Conservation (phyloP, 1,140 invertebrate genomes). For the Orius insidiosus region DNA sequence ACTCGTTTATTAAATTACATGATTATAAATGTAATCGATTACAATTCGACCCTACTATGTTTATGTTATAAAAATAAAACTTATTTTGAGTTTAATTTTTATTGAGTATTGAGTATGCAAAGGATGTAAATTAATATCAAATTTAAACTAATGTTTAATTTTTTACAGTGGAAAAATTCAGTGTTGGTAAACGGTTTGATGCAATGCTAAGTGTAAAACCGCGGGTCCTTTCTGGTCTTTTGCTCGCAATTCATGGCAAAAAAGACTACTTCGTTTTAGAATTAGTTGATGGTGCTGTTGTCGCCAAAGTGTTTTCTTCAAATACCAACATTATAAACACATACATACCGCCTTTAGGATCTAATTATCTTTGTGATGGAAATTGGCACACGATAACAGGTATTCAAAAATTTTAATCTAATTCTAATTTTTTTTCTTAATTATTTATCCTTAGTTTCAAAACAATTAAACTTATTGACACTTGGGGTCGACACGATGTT, state of each 20-base stretch:
- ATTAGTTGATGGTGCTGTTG: slow-evolving; percentile 65
- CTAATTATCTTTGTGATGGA: slow-evolving; percentile 63
- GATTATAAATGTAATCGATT: too few relatives aligned
- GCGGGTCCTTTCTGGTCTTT: slow-evolving; percentile 57
- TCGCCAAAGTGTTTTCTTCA: slow-evolving; percentile 71
- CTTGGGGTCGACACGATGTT: slow-evolving; percentile 61
- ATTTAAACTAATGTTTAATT: slow-evolving; percentile 19
- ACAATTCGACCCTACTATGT: too few relatives aligned
- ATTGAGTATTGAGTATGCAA: too few relatives aligned
- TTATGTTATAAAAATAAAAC: too few relatives aligned
- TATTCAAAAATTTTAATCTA: slow-evolving; percentile 23
- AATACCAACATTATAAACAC: slow-evolving; percentile 56
- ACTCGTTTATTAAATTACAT: too few relatives aligned
- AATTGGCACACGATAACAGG: slow-evolving; percentile 81
- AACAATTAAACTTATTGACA: slow-evolving; percentile 65
- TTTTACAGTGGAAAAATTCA: slow-evolving; percentile 47
- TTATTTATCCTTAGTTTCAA: slow-evolving; percentile 39
- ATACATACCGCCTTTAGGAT: slow-evolving; percentile 48
- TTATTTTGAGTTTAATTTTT: too few relatives aligned
- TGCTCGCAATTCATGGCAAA: slow-evolving; percentile 64
- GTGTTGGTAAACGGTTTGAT: slow-evolving; percentile 56
- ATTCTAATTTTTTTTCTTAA: background rate
- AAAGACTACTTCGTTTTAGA: slow-evolving; percentile 73
- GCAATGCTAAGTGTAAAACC: slow-evolving; percentile 80
- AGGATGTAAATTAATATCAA: slow-evolving; percentile 17